Evolutionary conservation across 2,888 invertebrate species (phyloP).

Genomic region (Tridacna crocea): DNA sequence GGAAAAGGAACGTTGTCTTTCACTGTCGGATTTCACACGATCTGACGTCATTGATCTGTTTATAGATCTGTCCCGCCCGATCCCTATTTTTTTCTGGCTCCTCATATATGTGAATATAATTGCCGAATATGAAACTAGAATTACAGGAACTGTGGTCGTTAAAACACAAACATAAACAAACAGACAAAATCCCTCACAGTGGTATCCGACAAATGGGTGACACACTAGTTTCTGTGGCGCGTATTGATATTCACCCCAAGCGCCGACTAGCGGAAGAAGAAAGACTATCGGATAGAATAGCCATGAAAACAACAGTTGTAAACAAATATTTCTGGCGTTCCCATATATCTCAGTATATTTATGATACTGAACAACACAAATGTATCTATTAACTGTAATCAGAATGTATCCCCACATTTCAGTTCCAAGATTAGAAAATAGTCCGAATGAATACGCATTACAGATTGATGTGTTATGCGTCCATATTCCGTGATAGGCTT

Average conservation of each 20-base stretch:
- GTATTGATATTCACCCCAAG: constrained; percentile 65
- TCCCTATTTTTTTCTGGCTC: constrained; percentile 50
- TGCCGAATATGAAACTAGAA: constrained; percentile 56
- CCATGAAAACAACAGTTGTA: constrained; percentile 62
- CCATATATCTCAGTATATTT: constrained; percentile 59
- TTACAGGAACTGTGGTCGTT: constrained; percentile 50
- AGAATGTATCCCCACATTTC: constrained; percentile 65
- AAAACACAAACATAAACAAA: constrained; percentile 55
- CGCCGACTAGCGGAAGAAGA: constrained; percentile 59
- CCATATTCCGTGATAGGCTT: constrained; percentile 52
- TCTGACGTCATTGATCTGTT: constrained; percentile 7
- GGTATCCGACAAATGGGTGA: constrained; percentile 57
- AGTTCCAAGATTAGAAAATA: constrained; percentile 61
- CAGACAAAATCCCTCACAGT: constrained; percentile 58
- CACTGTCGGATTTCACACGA: constrained; percentile 38
- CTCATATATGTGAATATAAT: constrained; percentile 57
- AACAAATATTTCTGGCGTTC: constrained; percentile 32
- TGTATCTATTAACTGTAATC: constrained; percentile 67
- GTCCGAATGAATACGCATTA: constrained; percentile 56
- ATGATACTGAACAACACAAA: constrained; percentile 62
- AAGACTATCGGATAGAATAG: constrained; percentile 61
- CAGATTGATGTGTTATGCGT: constrained; percentile 45
- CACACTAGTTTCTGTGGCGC: constrained; percentile 64
- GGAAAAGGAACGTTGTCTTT: constrained; percentile 35
- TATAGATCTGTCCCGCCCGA: constrained; percentile 28